These are phyloP conservation scores for Aphis craccivora DNA, from an alignment of 1,140 invertebrate species.

Conservation along the genomic window DNA sequence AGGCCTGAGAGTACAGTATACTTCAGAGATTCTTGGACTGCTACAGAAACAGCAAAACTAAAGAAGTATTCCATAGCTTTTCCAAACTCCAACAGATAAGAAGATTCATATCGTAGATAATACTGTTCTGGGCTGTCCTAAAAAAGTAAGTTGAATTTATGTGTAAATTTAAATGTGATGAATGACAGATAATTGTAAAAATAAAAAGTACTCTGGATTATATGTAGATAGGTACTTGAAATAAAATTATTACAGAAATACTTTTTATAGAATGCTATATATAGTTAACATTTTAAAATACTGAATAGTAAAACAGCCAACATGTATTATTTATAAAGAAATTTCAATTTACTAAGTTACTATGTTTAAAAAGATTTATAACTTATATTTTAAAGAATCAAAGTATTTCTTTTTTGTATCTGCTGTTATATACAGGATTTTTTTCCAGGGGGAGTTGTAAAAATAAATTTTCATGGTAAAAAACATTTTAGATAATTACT, in stretches of 20 bases:
- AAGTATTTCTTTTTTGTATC: too few species aligned
- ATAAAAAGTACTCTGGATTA: background rate
- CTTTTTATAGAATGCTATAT: background rate
- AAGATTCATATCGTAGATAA: constrained; percentile 74
- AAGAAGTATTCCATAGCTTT: constrained; percentile 73
- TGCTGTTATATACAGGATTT: too few species aligned
- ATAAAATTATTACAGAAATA: background rate
- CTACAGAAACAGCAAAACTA: constrained; percentile 72
- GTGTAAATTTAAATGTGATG: background rate
- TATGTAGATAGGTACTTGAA: background rate
- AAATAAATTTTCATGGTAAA: too few species aligned
- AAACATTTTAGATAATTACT: too few species aligned
- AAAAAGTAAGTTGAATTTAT: background rate
- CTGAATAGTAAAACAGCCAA: background rate
- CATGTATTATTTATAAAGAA: background rate
- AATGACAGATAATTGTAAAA: background rate
- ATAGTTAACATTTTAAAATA: background rate
- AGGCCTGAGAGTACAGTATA: constrained; percentile 75
- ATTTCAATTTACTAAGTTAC: too few species aligned
- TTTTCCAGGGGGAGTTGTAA: too few species aligned
- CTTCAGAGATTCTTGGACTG: constrained; percentile 78
- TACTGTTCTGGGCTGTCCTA: constrained; percentile 75
- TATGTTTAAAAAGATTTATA: too few species aligned
- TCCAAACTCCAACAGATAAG: constrained; percentile 74
- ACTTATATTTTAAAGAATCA: too few species aligned